phyloP scores from a whole-genome alignment of 1,140 invertebrate genomes.

The Scaptodrosophila lebanonensis region DNA sequence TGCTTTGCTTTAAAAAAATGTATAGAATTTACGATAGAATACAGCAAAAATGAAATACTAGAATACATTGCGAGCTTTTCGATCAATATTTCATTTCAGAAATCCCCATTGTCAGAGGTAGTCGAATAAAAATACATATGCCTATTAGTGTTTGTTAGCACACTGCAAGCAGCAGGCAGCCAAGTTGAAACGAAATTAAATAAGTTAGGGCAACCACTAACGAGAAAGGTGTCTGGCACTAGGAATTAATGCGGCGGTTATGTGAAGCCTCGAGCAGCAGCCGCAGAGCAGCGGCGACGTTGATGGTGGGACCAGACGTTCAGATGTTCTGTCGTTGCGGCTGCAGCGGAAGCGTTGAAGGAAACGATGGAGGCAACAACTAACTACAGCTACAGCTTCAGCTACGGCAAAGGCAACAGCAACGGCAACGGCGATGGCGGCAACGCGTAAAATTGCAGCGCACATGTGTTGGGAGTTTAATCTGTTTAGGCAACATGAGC shows the following conservation, averaged over 20 bases:
- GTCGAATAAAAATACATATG: no score
- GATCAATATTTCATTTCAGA: no score
- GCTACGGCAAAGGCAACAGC: no score
- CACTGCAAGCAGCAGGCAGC: constrained; percentile 14
- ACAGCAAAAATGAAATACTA: no score
- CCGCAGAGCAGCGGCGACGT: neutral
- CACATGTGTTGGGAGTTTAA: constrained; percentile 69
- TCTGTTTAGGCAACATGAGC: constrained; percentile 69
- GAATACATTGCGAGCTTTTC: no score
- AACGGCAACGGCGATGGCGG: constrained; percentile 47
- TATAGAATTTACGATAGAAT: no score
- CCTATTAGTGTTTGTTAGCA: no score
- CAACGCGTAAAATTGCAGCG: constrained; percentile 66
- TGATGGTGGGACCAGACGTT: neutral
- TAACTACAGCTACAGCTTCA: no score
- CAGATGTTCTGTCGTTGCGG: constrained; percentile 1
- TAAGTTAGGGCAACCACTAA: constrained; percentile 70
- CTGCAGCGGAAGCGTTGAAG: constrained; percentile 1
- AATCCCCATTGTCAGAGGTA: no score
- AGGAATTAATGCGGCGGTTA: constrained; percentile 73
- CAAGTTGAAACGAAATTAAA: constrained; percentile 56
- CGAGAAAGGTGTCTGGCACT: constrained; percentile 73
- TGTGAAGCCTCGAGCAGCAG: constrained; percentile 42
- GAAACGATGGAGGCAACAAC: constrained; percentile 1
- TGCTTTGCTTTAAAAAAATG: no score